Evolutionary conservation across 2,888 invertebrate species (phyloP).

Genomic region (Drosophila lutescens): DNA sequence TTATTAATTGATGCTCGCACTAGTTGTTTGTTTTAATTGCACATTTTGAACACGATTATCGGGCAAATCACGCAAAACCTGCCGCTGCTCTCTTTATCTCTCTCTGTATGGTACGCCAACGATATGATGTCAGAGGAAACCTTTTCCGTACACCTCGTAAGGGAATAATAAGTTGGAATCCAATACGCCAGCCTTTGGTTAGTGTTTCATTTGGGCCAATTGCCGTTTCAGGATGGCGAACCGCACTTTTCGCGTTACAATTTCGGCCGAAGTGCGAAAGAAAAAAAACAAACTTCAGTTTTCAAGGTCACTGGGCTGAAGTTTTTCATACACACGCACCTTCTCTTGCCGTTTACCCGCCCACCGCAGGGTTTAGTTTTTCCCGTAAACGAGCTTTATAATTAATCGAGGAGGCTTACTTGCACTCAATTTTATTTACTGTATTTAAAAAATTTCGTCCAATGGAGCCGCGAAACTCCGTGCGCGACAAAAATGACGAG

Average conservation of each 20-base stretch:
- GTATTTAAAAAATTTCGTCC: slow-evolving; percentile 9
- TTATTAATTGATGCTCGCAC: neutral
- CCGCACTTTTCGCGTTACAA: slow-evolving; percentile 9
- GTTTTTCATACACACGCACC: slow-evolving; percentile 6
- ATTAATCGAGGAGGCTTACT: neutral
- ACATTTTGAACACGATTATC: neutral
- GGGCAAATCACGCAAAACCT: neutral
- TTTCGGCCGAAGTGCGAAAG: neutral
- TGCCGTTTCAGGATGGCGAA: neutral
- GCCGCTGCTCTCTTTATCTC: neutral
- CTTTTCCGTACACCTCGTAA: slow-evolving; percentile 6
- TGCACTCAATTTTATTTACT: slow-evolving; percentile 2
- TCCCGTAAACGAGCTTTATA: neutral
- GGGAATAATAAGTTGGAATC: slow-evolving; percentile 5
- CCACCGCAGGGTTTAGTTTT: neutral
- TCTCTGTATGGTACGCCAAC: slow-evolving; percentile 4
- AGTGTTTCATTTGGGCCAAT: neutral
- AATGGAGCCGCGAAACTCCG: slow-evolving; percentile 14
- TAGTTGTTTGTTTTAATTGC: neutral
- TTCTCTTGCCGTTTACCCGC: neutral
- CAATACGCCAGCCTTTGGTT: neutral
- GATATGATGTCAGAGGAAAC: slow-evolving; percentile 35
- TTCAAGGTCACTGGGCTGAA: slow-evolving; percentile 38
- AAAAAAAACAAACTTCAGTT: slow-evolving; percentile 28
- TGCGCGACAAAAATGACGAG: neutral